These are phyloP conservation scores for Scomber japonicus DNA, from an alignment of 2,113 vertebrate species.

Conservation along the genomic window DNA sequence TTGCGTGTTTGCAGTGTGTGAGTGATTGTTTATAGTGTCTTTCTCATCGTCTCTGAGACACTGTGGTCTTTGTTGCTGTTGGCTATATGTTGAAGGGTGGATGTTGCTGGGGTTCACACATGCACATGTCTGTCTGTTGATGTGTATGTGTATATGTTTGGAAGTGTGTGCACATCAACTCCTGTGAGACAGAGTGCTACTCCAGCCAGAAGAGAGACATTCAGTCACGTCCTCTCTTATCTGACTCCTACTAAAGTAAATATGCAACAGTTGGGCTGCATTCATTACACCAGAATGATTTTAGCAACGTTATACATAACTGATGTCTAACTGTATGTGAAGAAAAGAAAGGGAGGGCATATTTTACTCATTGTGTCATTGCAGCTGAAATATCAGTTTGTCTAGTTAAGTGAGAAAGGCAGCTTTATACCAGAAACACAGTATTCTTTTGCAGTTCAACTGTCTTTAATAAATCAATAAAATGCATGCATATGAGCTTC, in stretches of 20 bases:
- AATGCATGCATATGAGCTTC: no score
- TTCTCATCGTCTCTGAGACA: constrained; percentile 12
- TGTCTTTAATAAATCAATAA: no score
- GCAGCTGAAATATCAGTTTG: no score
- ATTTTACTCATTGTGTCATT: no score
- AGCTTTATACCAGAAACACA: no score
- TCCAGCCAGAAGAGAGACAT: background rate
- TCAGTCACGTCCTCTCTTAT: background rate
- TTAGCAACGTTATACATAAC: background rate
- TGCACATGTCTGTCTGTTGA: background rate
- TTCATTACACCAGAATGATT: background rate
- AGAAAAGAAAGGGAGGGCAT: no score
- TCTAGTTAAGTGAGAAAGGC: no score
- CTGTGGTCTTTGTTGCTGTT: constrained; percentile 19
- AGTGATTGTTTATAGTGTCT: background rate
- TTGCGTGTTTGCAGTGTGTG: constrained; percentile 29
- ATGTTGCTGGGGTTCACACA: background rate
- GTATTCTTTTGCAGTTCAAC: no score
- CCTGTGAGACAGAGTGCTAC: background rate
- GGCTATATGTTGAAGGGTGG: background rate
- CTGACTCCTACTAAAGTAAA: background rate
- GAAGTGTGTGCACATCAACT: background rate
- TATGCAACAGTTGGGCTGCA: background rate
- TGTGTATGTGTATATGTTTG: constrained; percentile 4
- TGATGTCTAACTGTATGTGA: background rate